phyloP scores from a whole-genome alignment of 2,113 vertebrate species.

The Elachura formosa region DNA sequence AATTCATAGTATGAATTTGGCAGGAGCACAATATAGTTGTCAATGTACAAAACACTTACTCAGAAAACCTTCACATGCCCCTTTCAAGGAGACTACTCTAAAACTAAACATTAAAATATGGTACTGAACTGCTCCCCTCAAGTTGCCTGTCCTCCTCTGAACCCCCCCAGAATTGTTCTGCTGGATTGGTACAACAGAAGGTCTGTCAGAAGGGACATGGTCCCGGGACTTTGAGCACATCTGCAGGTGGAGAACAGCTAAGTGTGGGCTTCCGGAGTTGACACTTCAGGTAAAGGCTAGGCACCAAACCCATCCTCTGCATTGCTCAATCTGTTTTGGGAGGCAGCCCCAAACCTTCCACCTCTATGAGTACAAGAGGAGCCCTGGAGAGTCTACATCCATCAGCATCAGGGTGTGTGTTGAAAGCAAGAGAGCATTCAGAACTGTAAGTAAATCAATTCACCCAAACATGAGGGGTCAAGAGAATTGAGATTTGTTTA shows the following conservation, averaged over 20 bases:
- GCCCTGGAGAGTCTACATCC: not conserved
- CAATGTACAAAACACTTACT: not conserved
- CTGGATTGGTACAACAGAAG: not conserved
- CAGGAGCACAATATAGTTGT: not conserved
- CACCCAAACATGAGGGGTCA: not conserved
- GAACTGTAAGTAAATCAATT: slow-evolving; percentile 18
- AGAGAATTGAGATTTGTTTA: slow-evolving; percentile 13
- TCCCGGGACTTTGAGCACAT: not conserved
- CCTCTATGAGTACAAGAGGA: not conserved
- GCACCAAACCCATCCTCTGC: not conserved
- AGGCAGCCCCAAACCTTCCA: not conserved
- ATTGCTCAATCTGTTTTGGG: not conserved
- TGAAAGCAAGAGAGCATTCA: slow-evolving; percentile 2
- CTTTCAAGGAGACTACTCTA: not conserved
- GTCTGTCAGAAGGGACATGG: not conserved
- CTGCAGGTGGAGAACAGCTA: not conserved
- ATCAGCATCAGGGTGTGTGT: not conserved
- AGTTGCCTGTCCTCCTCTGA: not conserved
- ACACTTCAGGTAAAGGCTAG: not conserved
- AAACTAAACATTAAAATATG: not conserved
- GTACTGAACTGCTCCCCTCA: not conserved
- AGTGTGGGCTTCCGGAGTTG: not conserved
- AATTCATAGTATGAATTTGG: not conserved
- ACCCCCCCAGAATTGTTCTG: not conserved
- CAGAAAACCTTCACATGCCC: not conserved